Evolutionary conservation across 2,113 vertebrate genomes (phyloP), one percentile per base, ranked within the genome.

Genomic region (Rynchops niger): DNA sequence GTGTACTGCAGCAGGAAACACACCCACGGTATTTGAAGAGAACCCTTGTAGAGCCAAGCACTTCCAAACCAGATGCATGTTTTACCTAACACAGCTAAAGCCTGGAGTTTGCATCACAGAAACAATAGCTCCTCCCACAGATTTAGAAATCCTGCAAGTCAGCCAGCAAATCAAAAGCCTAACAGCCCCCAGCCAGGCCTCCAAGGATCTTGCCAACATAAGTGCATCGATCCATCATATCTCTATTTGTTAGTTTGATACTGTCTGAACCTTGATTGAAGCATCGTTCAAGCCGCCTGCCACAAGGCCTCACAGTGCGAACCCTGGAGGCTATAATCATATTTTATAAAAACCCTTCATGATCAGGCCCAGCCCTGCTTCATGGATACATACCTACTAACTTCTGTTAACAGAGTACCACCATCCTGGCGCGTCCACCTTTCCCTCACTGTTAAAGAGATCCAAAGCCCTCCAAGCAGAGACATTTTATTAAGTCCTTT

Each of bases 1-100:
- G 82, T 85, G 66, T 21, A 27, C 67, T 94, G 89, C 94, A 94
- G 91, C 63, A 85, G 89, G 85, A 95, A 96, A 90, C 70, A 84
- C 90, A 81, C 89, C 84, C 81, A 93, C 81, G 0, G 67, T 55
- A 73, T 86, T 15, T 85, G 74, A 94, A 94, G 82, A 72, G 53
- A 91, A 84, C 32, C 74, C 85, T 91, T 83, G 63, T 4, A 90
- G 32, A 95, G 71, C 34, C 70, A 87, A 93, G 82, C 45, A 38
- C 77, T 94, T 85, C 45, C 81, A 96, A 94, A 93, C 73, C 66
- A 94, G 89, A 94, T 15, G 0, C 66, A 61, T 78, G 86, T 85
- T 95, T 96, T 93, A 96, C 69, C 93, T 50, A 72, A 52, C 0
- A 5, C 45, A 23, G 65, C 91, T 84, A 84, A 76, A 86, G 65